These are phyloP conservation scores for Tenebrio molitor DNA, from an alignment of 1,140 invertebrate species.

Conservation along the genomic window DNA sequence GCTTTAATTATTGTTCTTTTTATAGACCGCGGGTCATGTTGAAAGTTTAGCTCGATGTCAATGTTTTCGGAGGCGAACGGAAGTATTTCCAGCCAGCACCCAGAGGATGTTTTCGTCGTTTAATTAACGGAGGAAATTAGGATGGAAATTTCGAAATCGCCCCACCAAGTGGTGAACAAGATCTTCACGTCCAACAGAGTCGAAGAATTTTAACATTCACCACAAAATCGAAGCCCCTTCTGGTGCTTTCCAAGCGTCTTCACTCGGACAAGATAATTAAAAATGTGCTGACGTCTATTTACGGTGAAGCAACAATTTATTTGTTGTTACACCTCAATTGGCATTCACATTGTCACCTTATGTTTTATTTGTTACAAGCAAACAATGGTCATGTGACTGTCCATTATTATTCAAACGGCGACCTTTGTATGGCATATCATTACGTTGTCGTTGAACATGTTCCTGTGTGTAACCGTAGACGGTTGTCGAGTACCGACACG, in stretches of 20 bases:
- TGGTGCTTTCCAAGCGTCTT: no score
- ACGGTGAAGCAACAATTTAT: neutral
- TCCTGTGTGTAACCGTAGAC: neutral
- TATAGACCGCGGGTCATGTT: conserved; percentile 31
- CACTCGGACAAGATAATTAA: no score
- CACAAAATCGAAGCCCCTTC: no score
- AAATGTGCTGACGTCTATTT: no score
- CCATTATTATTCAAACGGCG: conserved; percentile 19
- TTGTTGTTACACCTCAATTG: conserved; percentile 12
- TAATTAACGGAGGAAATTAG: conserved; percentile 25
- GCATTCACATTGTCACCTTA: conserved; percentile 26
- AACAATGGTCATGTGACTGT: conserved; percentile 29
- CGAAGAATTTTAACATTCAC: no score
- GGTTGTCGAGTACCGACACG: no score
- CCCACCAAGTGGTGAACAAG: no score
- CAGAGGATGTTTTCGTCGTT: conserved; percentile 6
- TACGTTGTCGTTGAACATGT: neutral
- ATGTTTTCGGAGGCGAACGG: conserved; percentile 22
- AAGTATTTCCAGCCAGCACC: conserved; percentile 10
- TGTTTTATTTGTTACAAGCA: conserved; percentile 22
- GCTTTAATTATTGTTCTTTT: conserved; percentile 37
- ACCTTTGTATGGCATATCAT: conserved; percentile 23
- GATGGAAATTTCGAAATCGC: no score
- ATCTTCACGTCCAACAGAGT: no score
- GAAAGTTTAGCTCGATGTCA: conserved; percentile 18